Percentiles rank a stretch among this genome's conserved stretches.
phyloP scores from a whole-genome alignment of 2,888 invertebrate genomes.

The Carcina quercana region DNA sequence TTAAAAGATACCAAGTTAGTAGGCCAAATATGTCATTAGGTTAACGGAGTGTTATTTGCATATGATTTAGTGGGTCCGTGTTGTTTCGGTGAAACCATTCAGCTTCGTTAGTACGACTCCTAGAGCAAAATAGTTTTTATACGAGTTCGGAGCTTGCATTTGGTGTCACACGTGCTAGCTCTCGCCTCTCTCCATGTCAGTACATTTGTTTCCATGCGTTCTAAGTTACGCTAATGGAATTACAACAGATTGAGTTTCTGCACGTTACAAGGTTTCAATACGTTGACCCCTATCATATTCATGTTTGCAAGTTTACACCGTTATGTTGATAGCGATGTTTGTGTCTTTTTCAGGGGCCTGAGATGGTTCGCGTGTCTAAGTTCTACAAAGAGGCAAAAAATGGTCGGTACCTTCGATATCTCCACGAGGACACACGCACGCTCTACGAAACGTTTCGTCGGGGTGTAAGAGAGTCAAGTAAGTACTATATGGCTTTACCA shows the following conservation, averaged over 20 bases:
- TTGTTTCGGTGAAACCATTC: constrained; percentile 8
- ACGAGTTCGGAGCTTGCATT: no score
- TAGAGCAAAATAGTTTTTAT: no score
- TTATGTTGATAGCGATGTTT: constrained; percentile 4
- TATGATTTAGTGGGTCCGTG: constrained; percentile 32
- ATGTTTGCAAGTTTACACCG: constrained; percentile 3
- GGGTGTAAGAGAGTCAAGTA: constrained; percentile 94
- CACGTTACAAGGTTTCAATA: constrained; percentile 50
- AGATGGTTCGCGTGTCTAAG: constrained; percentile 90
- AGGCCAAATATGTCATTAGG: constrained; percentile 63
- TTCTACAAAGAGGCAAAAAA: constrained; percentile 93
- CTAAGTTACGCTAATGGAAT: constrained; percentile 43
- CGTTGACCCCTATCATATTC: constrained; percentile 29
- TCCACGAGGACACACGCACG: constrained; percentile 91
- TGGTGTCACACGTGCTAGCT: no score
- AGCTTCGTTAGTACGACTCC: constrained; percentile 4
- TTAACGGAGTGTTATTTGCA: constrained; percentile 58
- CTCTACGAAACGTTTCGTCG: constrained; percentile 92
- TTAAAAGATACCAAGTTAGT: constrained; percentile 47
- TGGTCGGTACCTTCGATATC: constrained; percentile 87
- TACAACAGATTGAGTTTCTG: constrained; percentile 45
- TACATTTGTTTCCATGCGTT: background rate
- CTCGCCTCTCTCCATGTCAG: no score
- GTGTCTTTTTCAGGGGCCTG: constrained; percentile 83
- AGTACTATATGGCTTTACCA: constrained; percentile 44